These are phyloP conservation scores for Ligdia adustata DNA, from an alignment of 2,888 invertebrate genomes.

Conservation along the genomic window DNA sequence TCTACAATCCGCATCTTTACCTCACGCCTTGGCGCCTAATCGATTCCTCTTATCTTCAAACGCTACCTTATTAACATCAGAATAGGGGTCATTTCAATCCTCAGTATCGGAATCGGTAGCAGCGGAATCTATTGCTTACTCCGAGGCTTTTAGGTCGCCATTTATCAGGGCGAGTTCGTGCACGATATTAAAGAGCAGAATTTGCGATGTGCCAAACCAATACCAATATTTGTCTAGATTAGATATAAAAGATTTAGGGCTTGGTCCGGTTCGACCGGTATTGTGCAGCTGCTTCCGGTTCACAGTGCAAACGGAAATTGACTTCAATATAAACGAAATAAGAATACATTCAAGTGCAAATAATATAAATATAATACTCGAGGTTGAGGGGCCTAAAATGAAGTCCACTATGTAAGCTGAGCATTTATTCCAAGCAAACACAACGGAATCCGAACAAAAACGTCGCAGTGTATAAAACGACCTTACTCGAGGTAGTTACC, in stretches of 20 bases:
- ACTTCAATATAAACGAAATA: conserved; percentile 22
- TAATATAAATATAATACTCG: too few relatives aligned
- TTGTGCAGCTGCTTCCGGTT: conserved; percentile 48
- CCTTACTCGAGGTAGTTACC: conserved; percentile 41
- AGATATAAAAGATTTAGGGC: conserved; percentile 60
- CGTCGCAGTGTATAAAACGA: conserved; percentile 26
- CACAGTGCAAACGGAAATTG: conserved; percentile 37
- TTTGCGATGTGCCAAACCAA: conserved; percentile 59
- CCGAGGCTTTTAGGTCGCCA: conserved; percentile 37
- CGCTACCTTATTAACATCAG: conserved; percentile 51
- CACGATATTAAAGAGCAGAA: conserved; percentile 42
- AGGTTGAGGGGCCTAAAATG: background rate
- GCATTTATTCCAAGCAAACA: too few relatives aligned
- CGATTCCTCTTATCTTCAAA: conserved; percentile 52
- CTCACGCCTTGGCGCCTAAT: conserved; percentile 54
- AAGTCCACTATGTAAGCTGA: too few relatives aligned
- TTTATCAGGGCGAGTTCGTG: conserved; percentile 30
- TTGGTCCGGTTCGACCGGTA: conserved; percentile 44
- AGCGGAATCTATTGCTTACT: conserved; percentile 42
- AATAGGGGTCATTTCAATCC: conserved; percentile 49
- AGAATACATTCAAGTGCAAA: conserved; percentile 10
- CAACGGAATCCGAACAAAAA: background rate
- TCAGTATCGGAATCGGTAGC: conserved; percentile 27
- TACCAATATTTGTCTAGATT: conserved; percentile 70
- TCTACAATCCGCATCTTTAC: conserved; percentile 65